Percentiles rank a stretch among this genome's conserved stretches.
These are phyloP conservation scores for Drosophila antonietae DNA, from an alignment of 2,888 invertebrate species.

Conservation along the genomic window DNA sequence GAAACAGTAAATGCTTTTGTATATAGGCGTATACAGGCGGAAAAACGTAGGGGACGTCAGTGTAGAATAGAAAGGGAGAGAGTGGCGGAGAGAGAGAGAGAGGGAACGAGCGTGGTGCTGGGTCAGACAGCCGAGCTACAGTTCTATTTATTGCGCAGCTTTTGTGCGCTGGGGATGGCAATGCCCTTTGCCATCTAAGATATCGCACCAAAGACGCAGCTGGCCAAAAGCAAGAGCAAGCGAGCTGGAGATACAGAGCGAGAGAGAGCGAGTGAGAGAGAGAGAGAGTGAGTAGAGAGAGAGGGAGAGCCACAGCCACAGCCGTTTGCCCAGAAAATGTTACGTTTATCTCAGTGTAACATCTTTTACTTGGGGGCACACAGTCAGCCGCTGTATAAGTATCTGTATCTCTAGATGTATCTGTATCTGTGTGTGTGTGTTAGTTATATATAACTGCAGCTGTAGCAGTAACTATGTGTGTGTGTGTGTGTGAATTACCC, in stretches of 20 bases:
- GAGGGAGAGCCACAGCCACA: constrained; percentile 1
- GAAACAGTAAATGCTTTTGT: constrained; percentile 51
- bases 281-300: constrained; percentile 3
- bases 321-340: constrained; percentile 56
- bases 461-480: constrained; percentile 21
- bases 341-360: constrained; percentile 76
- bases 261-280: constrained; percentile 16
- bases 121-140: constrained; percentile 56
- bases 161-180: constrained; percentile 78
- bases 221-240: constrained; percentile 1
- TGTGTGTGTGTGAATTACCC: constrained; percentile 36
- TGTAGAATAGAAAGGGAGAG: no score
- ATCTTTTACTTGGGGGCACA: constrained; percentile 69
- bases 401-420: constrained; percentile 29
- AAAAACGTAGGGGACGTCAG: no score
- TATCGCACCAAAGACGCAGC: constrained; percentile 67
- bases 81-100: not conserved
- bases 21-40: constrained; percentile 13
- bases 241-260: not conserved
- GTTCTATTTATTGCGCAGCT: constrained; percentile 78
- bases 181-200: constrained; percentile 83
- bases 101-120: constrained; percentile 21
- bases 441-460: constrained; percentile 19
- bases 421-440: constrained; percentile 21
- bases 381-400: constrained; percentile 27